Base-by-base conservation (phyloP, 2,113 vertebrate genomes). In the Trochalopteron elliotii region DNA sequence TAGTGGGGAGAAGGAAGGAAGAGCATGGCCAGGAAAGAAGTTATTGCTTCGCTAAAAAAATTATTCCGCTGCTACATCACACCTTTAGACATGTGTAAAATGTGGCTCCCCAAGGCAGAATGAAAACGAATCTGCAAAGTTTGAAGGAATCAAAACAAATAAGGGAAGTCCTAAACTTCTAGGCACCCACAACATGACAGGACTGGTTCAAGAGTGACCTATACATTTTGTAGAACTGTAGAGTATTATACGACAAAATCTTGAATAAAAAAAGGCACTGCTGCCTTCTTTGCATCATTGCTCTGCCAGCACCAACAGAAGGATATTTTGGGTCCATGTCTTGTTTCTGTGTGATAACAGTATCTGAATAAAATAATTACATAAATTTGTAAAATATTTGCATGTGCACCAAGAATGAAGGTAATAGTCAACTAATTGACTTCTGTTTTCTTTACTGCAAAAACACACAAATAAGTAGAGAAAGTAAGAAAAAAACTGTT, bases 71-170 rank as follows among this genome's bases (percentile, higher is more conserved):
- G 17, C 85, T 53, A 19, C 4, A 7, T 63, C 78, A 49, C 47
- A 64, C 50, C 28, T 56, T 3, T 13, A 76, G 76, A 65, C 33
- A 87, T 44, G 50, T 59, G 80, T 56, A 72, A 95, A 90, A 84
- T 31, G 25, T 52, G 13, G 7, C 30, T 94, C 61, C 76, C 42
- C 15, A 28, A 74, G n/a, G 82, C 76, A 83, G 23, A 63, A 89
- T 33, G 42, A 88, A 93, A 93, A 91, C 53, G 17, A 67, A 76
- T 71, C 53, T 87, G 30, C 40, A 78, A 83, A 84, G 56, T 89
- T 82, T 72, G 52, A 94, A 64, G 68, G 49, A 65, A 55, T 75
- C 59, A 78, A 88, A 93, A 81, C 68, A 93, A 94, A 87, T 86
- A 88, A 71, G 47, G 52, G 44, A 94, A 57, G 40, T 67, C 35